phyloP scores from a whole-genome alignment of 2,797 vertebrate species.

The Fringilla coelebs region DNA sequence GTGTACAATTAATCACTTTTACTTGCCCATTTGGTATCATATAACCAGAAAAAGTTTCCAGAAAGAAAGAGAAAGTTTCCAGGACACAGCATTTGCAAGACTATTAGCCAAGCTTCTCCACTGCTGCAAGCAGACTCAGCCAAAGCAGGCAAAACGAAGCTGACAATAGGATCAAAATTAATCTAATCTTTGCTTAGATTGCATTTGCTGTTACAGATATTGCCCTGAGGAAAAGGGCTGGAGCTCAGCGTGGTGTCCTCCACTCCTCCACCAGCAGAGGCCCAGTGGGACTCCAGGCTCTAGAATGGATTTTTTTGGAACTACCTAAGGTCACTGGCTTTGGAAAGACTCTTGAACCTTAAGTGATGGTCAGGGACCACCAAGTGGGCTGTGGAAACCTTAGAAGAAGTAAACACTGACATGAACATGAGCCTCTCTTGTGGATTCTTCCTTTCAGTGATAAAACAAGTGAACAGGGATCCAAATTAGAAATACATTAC shows the following conservation, averaged over 20 bases:
- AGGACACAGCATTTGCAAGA: neutral
- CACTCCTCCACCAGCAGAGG: neutral
- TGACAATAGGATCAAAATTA: neutral
- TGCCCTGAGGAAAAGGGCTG: neutral
- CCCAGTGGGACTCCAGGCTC: neutral
- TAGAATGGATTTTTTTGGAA: neutral
- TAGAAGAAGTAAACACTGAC: neutral
- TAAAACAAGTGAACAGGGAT: constrained; percentile 13
- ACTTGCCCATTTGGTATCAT: neutral
- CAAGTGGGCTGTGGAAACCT: neutral
- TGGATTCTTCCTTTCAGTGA: constrained; percentile 23
- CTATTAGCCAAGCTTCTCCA: neutral
- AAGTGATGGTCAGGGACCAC: neutral
- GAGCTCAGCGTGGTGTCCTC: neutral
- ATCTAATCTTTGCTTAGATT: neutral
- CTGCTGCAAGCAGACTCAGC: neutral
- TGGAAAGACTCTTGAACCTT: neutral
- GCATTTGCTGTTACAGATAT: neutral
- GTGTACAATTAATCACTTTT: neutral
- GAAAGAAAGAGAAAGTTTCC: neutral
- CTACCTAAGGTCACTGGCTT: neutral
- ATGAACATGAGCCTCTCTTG: constrained; percentile 4
- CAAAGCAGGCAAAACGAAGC: neutral
- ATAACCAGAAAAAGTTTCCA: neutral
- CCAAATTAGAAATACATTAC: constrained; percentile 45